A percentile compares a stretch with the other conserved stretches of the same genome.
Evolutionary conservation across 2,797 vertebrate genomes (phyloP).

Genomic region (Lagorchestes hirsutus): DNA sequence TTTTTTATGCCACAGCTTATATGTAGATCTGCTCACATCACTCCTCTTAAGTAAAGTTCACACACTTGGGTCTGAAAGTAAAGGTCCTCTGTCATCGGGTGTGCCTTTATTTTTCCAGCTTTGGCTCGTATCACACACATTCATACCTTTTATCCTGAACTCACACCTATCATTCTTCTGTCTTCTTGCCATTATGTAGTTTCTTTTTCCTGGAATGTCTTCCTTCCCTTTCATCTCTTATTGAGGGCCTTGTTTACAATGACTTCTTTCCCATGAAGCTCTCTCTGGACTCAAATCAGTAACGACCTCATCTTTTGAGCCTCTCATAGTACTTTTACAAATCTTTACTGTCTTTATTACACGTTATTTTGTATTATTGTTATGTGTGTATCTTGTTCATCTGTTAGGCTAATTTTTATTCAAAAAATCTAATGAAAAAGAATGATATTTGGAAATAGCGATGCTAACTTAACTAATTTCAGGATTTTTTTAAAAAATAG

Average conservation of each 20-base stretch:
- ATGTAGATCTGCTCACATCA: not conserved
- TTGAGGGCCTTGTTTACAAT: not conserved
- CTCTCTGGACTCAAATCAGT: not conserved
- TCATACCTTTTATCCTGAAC: not conserved
- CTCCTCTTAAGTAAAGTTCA: not conserved
- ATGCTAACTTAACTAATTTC: not conserved
- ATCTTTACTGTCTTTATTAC: not conserved
- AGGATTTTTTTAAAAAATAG: not conserved
- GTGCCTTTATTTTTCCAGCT: not conserved
- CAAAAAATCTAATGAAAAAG: not conserved
- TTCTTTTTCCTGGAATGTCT: not conserved
- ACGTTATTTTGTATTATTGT: not conserved
- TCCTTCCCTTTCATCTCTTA: not conserved
- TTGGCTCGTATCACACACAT: not conserved
- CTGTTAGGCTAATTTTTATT: not conserved
- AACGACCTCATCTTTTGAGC: not conserved
- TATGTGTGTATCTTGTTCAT: not conserved
- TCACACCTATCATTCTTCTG: not conserved
- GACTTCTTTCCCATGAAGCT: not conserved
- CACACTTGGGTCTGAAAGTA: not conserved
- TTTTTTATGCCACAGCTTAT: not conserved
- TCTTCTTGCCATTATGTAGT: not conserved
- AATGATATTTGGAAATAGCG: not conserved
- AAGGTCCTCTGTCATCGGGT: not conserved
- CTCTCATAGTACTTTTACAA: not conserved